Percentiles rank a stretch among this genome's conserved stretches.
These are phyloP conservation scores for Gryllus bimaculatus DNA, from an alignment of 1,140 invertebrate genomes.

Conservation along the genomic window DNA sequence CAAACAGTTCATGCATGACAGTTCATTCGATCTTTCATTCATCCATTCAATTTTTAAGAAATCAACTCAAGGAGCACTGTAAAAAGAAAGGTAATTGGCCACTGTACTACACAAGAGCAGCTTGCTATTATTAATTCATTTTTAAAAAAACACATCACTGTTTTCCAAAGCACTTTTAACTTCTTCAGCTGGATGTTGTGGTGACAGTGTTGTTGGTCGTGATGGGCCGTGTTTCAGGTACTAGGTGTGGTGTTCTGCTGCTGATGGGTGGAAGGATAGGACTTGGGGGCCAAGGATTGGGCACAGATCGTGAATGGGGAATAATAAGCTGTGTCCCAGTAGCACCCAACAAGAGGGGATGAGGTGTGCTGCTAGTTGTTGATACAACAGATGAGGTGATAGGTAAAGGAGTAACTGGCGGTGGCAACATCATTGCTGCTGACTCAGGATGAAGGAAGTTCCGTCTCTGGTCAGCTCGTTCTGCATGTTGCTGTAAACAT, in stretches of 20 bases:
- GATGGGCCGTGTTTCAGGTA: constrained; percentile 50
- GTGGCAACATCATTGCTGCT: constrained; percentile 26
- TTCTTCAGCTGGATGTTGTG: constrained; percentile 29
- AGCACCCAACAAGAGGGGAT: constrained; percentile 31
- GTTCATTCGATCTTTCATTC: not conserved
- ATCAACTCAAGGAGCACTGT: not conserved
- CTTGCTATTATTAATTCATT: not conserved
- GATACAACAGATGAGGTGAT: constrained; percentile 12
- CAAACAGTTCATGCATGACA: not conserved
- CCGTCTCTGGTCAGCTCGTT: constrained; percentile 59
- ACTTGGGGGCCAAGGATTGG: constrained; percentile 62
- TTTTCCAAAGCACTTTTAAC: constrained; percentile 3
- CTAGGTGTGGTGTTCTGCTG: constrained; percentile 58
- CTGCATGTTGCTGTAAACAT: constrained; percentile 56
- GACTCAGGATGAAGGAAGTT: constrained; percentile 80
- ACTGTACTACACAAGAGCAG: constrained; percentile 10
- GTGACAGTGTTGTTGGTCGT: constrained; percentile 34
- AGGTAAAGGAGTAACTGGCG: constrained; percentile 16
- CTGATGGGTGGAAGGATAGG: constrained; percentile 59
- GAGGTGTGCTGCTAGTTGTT: constrained; percentile 14
- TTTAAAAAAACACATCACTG: not conserved
- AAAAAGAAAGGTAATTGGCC: not conserved
- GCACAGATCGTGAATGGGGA: constrained; percentile 47
- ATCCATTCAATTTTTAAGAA: not conserved
- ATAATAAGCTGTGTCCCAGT: constrained; percentile 41